Percentiles rank a stretch among this genome's conserved stretches.
Conservation (phyloP, 1,140 invertebrate species). For the Latrodectus geometricus region DNA sequence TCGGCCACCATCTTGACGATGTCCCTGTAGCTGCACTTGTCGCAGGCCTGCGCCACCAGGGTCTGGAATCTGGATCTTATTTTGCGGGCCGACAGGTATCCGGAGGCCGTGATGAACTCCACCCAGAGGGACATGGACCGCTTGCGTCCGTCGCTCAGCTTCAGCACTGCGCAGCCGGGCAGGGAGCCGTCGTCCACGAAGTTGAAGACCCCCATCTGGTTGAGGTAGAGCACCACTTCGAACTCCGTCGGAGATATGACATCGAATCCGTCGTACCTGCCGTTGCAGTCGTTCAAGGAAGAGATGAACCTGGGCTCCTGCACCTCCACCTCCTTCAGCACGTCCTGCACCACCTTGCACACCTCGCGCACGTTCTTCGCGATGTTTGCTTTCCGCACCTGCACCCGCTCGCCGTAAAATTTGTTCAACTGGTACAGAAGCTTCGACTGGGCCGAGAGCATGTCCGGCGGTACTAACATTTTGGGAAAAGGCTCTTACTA, state of each 20-base stretch:
- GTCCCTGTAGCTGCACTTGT: conserved; percentile 89
- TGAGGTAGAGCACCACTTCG: conserved; percentile 94
- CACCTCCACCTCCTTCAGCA: conserved; percentile 94
- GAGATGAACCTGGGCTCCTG: conserved; percentile 96
- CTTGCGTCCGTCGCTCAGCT: conserved; percentile 92
- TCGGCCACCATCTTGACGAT: conserved; percentile 92
- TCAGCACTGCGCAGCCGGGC: conserved; percentile 93
- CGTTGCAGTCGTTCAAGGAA: conserved; percentile 88
- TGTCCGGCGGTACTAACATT: conserved; percentile 86
- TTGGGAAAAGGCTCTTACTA: conserved; percentile 63
- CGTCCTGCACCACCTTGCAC: conserved; percentile 93
- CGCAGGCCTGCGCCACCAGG: conserved; percentile 90
- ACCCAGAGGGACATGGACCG: conserved; percentile 96
- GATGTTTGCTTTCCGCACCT: conserved; percentile 83
- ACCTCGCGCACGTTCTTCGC: conserved; percentile 89
- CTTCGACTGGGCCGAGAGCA: conserved; percentile 86
- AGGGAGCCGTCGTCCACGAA: conserved; percentile 94
- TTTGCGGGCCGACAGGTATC: conserved; percentile 91
- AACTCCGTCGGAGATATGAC: conserved; percentile 90
- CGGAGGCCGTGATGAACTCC: conserved; percentile 96
- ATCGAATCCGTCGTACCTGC: conserved; percentile 85
- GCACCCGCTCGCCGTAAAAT: conserved; percentile 91
- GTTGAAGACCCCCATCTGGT: conserved; percentile 95
- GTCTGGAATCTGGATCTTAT: conserved; percentile 92
- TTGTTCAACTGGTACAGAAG: conserved; percentile 95